These are phyloP conservation scores for Anguilla pacifica DNA, from an alignment of 2,797 vertebrate genomes.

Conservation along the genomic window DNA sequence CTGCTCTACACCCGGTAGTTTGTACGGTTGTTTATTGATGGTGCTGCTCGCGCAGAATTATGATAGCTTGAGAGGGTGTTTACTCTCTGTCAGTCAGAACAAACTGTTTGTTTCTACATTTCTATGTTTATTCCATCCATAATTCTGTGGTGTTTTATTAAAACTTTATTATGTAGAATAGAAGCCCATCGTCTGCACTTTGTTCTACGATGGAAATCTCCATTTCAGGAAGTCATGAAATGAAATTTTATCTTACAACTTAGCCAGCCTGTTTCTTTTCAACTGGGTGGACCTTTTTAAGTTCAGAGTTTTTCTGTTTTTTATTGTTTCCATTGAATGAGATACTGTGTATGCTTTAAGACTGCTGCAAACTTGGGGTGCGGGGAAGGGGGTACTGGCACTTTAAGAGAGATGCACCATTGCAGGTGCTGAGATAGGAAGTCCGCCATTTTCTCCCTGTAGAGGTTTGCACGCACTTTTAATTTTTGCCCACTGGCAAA, in stretches of 20 bases:
- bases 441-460: conserved; percentile 19
- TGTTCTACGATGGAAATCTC: neutral
- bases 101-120: neutral
- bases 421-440: conserved; percentile 8
- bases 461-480: conserved; percentile 4
- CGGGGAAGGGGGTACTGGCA: neutral
- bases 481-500: neutral
- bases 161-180: neutral
- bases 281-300: neutral
- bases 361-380: neutral
- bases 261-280: neutral
- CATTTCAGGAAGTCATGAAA: neutral
- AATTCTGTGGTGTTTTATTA: neutral
- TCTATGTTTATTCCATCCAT: neutral
- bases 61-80: neutral
- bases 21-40: neutral
- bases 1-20: neutral
- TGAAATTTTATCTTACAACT: neutral
- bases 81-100: neutral
- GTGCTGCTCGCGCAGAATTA: neutral
- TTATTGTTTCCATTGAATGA: neutral
- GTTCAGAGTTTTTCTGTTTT: neutral
- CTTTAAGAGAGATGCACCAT: neutral
- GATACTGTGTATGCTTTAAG: neutral
- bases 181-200: neutral